phyloP scores from a whole-genome alignment of 2,113 vertebrate species.

The Nettapus auritus region DNA sequence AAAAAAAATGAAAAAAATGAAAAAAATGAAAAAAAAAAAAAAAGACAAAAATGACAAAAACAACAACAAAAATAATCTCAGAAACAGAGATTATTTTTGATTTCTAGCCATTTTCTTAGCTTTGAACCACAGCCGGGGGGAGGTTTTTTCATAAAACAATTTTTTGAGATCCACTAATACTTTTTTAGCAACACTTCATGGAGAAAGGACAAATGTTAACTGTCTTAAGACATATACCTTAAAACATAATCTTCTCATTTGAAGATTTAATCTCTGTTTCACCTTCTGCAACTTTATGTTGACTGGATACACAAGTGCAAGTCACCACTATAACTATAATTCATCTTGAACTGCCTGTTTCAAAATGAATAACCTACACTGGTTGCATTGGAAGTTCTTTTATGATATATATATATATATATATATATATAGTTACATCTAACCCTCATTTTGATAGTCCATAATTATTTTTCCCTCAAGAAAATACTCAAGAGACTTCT shows the following conservation, averaged over 20 bases:
- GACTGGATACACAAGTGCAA: background rate
- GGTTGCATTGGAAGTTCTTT: background rate
- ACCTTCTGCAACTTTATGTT: background rate
- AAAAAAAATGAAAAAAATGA: background rate
- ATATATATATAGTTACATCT: background rate
- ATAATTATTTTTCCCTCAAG: background rate
- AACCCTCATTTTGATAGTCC: conserved; percentile 14
- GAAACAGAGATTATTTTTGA: background rate
- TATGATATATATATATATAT: background rate
- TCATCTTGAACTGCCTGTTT: background rate
- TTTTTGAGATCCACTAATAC: background rate
- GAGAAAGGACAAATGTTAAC: background rate
- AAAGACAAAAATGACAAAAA: background rate
- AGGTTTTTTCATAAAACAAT: background rate
- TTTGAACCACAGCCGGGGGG: background rate
- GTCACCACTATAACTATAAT: background rate
- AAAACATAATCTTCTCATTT: background rate
- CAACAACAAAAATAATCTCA: background rate
- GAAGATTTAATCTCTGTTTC: background rate
- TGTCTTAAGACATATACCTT: background rate
- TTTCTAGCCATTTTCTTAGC: background rate
- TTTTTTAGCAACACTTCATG: background rate
- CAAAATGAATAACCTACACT: background rate
- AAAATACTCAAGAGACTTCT: background rate
- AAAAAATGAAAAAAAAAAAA: too few relatives aligned